These are phyloP conservation scores for Pogonophryne albipinna DNA, from an alignment of 2,797 vertebrate genomes.

Conservation along the genomic window DNA sequence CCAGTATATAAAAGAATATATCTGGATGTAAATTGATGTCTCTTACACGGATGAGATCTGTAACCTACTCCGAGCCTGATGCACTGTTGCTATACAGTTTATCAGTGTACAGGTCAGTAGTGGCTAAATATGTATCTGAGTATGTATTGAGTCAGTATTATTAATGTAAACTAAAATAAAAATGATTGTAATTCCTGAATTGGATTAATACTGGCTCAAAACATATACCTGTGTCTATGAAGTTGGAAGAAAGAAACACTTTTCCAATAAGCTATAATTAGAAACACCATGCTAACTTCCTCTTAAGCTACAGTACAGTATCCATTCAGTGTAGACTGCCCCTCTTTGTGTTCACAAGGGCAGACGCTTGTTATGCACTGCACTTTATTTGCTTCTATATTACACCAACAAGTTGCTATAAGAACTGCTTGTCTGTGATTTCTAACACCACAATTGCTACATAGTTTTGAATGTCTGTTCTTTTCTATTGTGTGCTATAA, in stretches of 20 bases:
- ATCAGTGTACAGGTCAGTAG: not conserved
- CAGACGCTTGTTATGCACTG: constrained; percentile 47
- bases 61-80: constrained; percentile 14
- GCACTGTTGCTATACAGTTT: constrained; percentile 8
- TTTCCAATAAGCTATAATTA: constrained; percentile 42
- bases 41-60: constrained; percentile 3
- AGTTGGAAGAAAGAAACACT: constrained; percentile 14
- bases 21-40: not conserved
- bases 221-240: not conserved
- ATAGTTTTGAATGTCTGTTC: constrained; percentile 56
- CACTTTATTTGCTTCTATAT: constrained; percentile 58
- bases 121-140: not conserved
- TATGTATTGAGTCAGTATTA: constrained; percentile 6
- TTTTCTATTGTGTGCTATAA: constrained; percentile 73
- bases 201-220: constrained; percentile 5
- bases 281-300: constrained; percentile 23
- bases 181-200: constrained; percentile 26
- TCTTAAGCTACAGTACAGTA: constrained; percentile 25
- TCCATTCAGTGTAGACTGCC: constrained; percentile 15
- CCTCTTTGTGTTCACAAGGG: constrained; percentile 23
- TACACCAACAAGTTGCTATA: constrained; percentile 65
- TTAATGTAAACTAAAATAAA: constrained; percentile 29
- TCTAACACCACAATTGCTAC: constrained; percentile 70
- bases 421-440: constrained; percentile 66
- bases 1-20: not conserved